Evolutionary conservation across 2,888 invertebrate genomes (phyloP).

Genomic region (Hemicrepidius hirtus): DNA sequence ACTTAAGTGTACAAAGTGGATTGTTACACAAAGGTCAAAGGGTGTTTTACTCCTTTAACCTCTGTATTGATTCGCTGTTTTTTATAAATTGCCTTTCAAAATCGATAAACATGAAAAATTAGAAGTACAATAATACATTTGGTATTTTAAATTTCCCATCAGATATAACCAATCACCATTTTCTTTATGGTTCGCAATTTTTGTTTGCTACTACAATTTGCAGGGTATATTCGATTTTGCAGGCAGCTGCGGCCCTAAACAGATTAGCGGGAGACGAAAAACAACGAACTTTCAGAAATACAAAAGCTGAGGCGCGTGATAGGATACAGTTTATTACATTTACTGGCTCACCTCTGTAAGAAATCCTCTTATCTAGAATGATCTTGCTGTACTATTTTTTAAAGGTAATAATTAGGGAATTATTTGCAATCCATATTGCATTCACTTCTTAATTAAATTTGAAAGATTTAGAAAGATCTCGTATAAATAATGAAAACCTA

Average conservation of each 20-base stretch:
- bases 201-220: constrained; percentile 8
- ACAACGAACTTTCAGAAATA: constrained; percentile 25
- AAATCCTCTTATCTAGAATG: constrained; percentile 16
- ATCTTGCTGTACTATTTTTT: not conserved
- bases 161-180: not conserved
- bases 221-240: constrained; percentile 21
- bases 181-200: not conserved
- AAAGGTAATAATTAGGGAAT: no score
- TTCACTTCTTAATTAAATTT: no score
- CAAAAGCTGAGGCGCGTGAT: constrained; percentile 22
- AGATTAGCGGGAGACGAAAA: constrained; percentile 30
- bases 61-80: no score
- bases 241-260: constrained; percentile 35
- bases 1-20: not conserved
- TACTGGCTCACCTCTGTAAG: constrained; percentile 9
- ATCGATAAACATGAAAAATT: no score
- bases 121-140: no score
- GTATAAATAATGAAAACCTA: no score
- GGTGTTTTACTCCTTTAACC: no score
- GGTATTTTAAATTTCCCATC: not conserved
- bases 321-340: constrained; percentile 34
- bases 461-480: no score
- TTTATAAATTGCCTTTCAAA: no score
- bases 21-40: no score
- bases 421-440: no score